A percentile compares a stretch with the other conserved stretches of the same genome.
Evolutionary conservation across 2,888 invertebrate genomes (phyloP).

Genomic region (Uropetala carovei): DNA sequence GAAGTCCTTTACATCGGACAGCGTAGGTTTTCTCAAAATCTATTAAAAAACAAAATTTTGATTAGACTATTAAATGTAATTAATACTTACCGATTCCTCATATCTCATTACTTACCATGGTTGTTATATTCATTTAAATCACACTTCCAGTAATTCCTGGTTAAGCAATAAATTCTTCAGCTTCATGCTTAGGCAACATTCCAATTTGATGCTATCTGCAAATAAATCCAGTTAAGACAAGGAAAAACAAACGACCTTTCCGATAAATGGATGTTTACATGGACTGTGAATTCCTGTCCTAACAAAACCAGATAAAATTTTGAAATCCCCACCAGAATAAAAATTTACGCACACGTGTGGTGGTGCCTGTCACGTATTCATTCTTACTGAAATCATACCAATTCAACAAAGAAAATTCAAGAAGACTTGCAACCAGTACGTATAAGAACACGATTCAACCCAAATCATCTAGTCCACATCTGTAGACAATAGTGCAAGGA

Average conservation of each 20-base stretch:
- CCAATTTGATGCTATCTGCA: slow-evolving; percentile 10
- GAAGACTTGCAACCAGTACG: slow-evolving; percentile 40
- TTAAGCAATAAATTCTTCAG: background rate
- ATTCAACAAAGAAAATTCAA: background rate
- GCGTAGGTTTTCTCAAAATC: background rate
- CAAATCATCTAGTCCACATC: background rate
- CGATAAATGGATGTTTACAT: slow-evolving; percentile 4
- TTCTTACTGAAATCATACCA: slow-evolving; percentile 46
- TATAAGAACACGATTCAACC: background rate
- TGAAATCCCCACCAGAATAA: slow-evolving; percentile 42
- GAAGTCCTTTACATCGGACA: background rate
- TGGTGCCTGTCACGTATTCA: slow-evolving; percentile 50
- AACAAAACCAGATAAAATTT: slow-evolving; percentile 45
- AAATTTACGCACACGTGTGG: background rate
- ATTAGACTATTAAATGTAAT: background rate
- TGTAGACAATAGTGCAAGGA: background rate
- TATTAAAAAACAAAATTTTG: background rate
- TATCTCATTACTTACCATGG: slow-evolving; percentile 39
- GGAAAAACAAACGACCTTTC: slow-evolving; percentile 37
- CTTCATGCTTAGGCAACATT: background rate
- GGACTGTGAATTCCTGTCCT: slow-evolving; percentile 29
- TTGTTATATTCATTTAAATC: background rate
- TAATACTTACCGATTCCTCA: background rate
- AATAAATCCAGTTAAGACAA: slow-evolving; percentile 34
- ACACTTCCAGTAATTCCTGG: background rate